Evolutionary conservation across 2,888 invertebrate genomes (phyloP), one percentile per base, ranked within the genome.

Genomic region (Nomada fabriciana): DNA sequence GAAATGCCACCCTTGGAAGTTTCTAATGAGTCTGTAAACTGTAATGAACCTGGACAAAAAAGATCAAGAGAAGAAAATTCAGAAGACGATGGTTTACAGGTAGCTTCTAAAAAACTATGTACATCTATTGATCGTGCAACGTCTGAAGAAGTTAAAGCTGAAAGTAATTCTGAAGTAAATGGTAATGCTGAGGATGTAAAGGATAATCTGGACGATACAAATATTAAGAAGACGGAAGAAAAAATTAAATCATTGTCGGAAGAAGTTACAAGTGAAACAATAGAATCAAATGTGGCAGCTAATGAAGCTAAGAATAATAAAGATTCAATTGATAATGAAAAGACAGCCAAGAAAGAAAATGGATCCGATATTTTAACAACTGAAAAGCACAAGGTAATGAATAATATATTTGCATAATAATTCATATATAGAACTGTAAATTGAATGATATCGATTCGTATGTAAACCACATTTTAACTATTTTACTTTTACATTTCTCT

Each of bases 31-130:
- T 53, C 75, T n/a, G 4, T 55, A n/a, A 57, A 82, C 3, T 9
- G 2, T 1, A 67, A 23, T 2, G 76, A 69, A 43, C 57, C 29
- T 36, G 42, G 55, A 5, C 79, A 76, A 2, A 92, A 93, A 47
- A 87, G 92, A 64, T 72, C 77, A 25, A 82, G 89, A 0, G 89
- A 88, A 20, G 86, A 87, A 52, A 76, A 76, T 20, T 85, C 83
- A 0, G 91, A 86, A 0, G 89, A 91, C 64, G 88, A 90, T 20
- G 76, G 57, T 29, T 23, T 60, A 47, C 82, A 86, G 20, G 57
- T 82, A 52, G 84, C 86, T 47, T 80, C 53, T 59, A 91, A 90
- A 43, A 84, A 89, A 68, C 20, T 59, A 15, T 69, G 85, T 80
- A 73, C 23, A 53, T 43, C 52, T 15, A 11, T 42, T 9, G 53